Percentiles rank a stretch among this genome's conserved stretches.
Evolutionary conservation across 2,113 vertebrate species (phyloP).

Genomic region (Cyprinus carpio): DNA sequence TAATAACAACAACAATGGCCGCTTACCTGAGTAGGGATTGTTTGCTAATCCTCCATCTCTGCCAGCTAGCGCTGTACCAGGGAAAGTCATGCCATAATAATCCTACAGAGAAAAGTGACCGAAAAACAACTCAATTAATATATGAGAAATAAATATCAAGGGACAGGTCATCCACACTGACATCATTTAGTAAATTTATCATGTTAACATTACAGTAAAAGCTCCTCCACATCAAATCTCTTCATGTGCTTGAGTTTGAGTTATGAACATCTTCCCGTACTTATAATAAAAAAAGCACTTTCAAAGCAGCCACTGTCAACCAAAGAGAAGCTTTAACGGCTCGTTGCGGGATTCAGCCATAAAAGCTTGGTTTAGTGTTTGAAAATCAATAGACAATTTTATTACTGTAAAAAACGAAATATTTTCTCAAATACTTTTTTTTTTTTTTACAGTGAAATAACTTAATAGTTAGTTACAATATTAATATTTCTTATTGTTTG

Average conservation of each 20-base stretch:
- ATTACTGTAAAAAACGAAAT: no score
- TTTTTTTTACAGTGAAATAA: no score
- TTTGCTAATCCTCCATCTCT: slow-evolving; percentile 89
- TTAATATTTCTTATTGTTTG: neutral
- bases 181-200: neutral
- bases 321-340: neutral
- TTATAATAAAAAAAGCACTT: neutral
- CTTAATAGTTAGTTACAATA: no score
- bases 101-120: slow-evolving; percentile 74
- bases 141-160: neutral
- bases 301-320: no score
- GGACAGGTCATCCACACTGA: neutral
- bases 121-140: neutral
- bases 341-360: no score
- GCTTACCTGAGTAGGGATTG: slow-evolving; percentile 92
- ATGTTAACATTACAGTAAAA: neutral
- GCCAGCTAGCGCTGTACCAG: slow-evolving; percentile 86
- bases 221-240: neutral
- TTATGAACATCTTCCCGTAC: neutral
- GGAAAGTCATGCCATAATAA: slow-evolving; percentile 97
- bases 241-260: neutral
- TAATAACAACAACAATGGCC: neutral
- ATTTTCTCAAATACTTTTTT: no score
- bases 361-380: neutral
- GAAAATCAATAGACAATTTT: neutral